These are phyloP conservation scores for Dastarcus helophoroides DNA, from an alignment of 2,888 invertebrate species.

Conservation along the genomic window DNA sequence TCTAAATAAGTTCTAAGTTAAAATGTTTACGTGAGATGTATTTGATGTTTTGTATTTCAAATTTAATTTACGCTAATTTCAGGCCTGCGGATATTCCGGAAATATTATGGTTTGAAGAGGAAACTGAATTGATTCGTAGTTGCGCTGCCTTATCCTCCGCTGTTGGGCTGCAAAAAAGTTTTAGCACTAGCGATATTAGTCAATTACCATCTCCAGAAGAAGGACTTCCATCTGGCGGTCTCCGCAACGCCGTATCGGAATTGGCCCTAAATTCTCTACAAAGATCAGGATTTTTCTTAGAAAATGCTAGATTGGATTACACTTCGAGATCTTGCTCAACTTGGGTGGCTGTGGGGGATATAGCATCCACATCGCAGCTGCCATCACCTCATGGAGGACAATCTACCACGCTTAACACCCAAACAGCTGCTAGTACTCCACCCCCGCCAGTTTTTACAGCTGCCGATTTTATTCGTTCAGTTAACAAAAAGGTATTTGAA, in stretches of 20 bases:
- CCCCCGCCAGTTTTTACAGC: constrained; percentile 49
- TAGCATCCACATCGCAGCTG: constrained; percentile 63
- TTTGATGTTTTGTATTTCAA: too few species aligned
- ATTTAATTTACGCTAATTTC: constrained; percentile 7
- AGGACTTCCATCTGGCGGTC: constrained; percentile 28
- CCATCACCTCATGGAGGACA: constrained; percentile 70
- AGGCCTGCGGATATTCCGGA: constrained; percentile 53
- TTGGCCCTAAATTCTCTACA: constrained; percentile 47
- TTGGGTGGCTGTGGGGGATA: constrained; percentile 76
- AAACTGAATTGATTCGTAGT: constrained; percentile 65
- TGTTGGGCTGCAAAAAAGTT: constrained; percentile 70
- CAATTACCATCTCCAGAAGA: constrained; percentile 44
- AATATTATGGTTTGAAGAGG: constrained; percentile 59
- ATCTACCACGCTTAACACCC: constrained; percentile 23
- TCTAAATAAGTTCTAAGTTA: too few species aligned
- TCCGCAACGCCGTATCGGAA: constrained; percentile 43
- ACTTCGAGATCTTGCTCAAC: constrained; percentile 65
- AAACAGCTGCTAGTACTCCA: constrained; percentile 27
- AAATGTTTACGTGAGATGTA: too few species aligned
- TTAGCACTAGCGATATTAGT: constrained; percentile 70
- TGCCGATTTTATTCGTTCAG: constrained; percentile 58
- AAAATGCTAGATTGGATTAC: constrained; percentile 47
- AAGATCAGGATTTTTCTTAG: constrained; percentile 41
- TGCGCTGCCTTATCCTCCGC: constrained; percentile 71
- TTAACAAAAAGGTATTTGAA: constrained; percentile 69